A percentile compares a stretch with the other conserved stretches of the same genome.
These are phyloP conservation scores for Lordiphosa collinella DNA, from an alignment of 1,140 invertebrate species.

Conservation along the genomic window DNA sequence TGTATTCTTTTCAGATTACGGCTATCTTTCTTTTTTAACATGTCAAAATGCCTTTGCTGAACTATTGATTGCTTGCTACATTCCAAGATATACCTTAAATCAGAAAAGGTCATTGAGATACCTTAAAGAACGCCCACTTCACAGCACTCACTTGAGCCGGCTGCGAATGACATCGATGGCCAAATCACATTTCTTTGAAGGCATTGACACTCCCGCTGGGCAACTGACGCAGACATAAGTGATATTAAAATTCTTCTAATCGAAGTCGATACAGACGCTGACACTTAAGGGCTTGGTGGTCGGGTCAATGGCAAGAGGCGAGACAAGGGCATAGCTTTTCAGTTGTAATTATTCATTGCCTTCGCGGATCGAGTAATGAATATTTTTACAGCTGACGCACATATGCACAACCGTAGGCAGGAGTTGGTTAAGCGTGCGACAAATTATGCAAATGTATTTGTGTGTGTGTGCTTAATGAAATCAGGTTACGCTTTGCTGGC, in stretches of 20 bases:
- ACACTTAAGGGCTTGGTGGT: conserved; percentile 2
- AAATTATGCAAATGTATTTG: conserved; percentile 64
- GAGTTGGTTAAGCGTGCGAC: conserved; percentile 16
- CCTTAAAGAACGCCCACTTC: background rate
- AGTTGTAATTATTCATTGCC: conserved; percentile 64
- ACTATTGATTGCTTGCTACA: no score
- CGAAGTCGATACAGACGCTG: background rate
- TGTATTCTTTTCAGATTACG: no score
- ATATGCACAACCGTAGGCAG: conserved; percentile 67
- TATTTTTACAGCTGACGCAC: conserved; percentile 73
- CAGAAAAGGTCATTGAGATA: no score
- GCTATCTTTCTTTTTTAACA: no score
- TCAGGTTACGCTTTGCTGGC: conserved; percentile 68
- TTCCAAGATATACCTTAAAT: no score
- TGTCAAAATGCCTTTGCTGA: no score
- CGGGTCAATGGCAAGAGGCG: conserved; percentile 1
- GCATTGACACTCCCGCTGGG: conserved; percentile 13
- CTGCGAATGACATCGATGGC: conserved; percentile 1
- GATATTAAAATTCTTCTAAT: conserved; percentile 10
- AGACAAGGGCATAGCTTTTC: conserved; percentile 5
- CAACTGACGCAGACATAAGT: conserved; percentile 15
- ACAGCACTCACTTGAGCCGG: background rate
- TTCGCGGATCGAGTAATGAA: conserved; percentile 63
- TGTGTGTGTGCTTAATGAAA: conserved; percentile 55
- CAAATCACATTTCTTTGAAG: conserved; percentile 38